Evolutionary conservation across 1,140 invertebrate genomes (phyloP).

Genomic region (Spodoptera frugiperda): DNA sequence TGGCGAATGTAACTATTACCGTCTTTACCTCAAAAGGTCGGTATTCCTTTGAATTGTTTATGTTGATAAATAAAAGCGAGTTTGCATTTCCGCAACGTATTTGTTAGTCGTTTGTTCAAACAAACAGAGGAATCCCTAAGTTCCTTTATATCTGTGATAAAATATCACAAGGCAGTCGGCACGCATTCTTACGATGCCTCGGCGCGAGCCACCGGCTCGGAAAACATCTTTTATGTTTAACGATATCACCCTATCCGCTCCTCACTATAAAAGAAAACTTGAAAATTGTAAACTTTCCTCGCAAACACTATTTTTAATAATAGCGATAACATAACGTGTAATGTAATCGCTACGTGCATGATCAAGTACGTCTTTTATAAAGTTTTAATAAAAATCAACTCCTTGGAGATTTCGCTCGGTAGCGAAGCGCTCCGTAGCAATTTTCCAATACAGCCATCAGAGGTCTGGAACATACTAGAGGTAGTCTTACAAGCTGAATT

Average conservation of each 20-base stretch:
- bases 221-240: conserved; percentile 77
- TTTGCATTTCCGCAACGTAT: conserved; percentile 80
- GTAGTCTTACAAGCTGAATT: conserved; percentile 85
- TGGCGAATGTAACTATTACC: conserved; percentile 63
- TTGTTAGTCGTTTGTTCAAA: conserved; percentile 80
- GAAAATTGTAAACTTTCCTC: conserved; percentile 21
- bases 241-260: conserved; percentile 56
- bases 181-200: conserved; percentile 76
- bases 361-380: conserved; percentile 63
- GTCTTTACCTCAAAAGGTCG: conserved; percentile 66
- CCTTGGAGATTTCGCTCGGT: conserved; percentile 63
- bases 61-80: conserved; percentile 73
- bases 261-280: neutral
- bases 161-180: conserved; percentile 78
- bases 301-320: conserved; percentile 50
- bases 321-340: conserved; percentile 47
- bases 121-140: conserved; percentile 76
- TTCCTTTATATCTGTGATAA: conserved; percentile 79
- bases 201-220: conserved; percentile 67
- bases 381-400: conserved; percentile 82
- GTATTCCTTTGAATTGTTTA: conserved; percentile 78
- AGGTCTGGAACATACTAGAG: conserved; percentile 74
- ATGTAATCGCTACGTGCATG: conserved; percentile 53
- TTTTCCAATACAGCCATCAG: conserved; percentile 84
- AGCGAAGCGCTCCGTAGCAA: conserved; percentile 70